phyloP scores from a whole-genome alignment of 2,888 invertebrate species.

The Nomada hirtipes region DNA sequence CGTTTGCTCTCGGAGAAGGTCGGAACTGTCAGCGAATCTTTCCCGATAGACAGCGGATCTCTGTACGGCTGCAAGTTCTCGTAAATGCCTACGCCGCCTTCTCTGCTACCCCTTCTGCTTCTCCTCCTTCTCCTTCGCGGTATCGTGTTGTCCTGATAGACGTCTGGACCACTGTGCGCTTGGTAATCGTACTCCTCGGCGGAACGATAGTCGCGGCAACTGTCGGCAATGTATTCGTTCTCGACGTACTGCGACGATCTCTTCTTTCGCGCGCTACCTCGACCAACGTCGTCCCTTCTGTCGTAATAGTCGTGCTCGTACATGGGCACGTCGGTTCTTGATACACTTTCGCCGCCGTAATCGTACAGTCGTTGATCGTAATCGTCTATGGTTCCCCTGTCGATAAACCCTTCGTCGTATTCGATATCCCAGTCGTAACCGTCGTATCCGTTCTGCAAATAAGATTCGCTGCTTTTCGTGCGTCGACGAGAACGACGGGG shows the following conservation, averaged over 20 bases:
- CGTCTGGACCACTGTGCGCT: constrained; percentile 46
- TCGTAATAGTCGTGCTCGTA: constrained; percentile 63
- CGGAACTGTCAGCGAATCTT: constrained; percentile 28
- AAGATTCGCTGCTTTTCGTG: constrained; percentile 78
- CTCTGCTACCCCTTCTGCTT: constrained; percentile 57
- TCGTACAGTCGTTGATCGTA: constrained; percentile 53
- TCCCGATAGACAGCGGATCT: neutral
- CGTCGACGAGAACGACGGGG: constrained; percentile 66
- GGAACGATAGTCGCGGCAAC: constrained; percentile 63
- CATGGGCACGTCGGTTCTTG: constrained; percentile 36
- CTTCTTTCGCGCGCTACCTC: constrained; percentile 33
- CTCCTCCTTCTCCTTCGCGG: constrained; percentile 64
- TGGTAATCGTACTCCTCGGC: constrained; percentile 62
- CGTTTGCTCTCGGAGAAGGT: constrained; percentile 68
- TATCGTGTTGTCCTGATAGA: constrained; percentile 50
- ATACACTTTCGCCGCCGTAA: constrained; percentile 45
- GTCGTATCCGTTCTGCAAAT: constrained; percentile 74
- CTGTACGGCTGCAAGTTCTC: constrained; percentile 70
- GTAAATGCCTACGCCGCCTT: constrained; percentile 59
- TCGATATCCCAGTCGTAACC: constrained; percentile 72
- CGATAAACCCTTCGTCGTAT: constrained; percentile 69
- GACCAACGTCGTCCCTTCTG: constrained; percentile 13
- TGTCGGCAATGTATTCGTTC: constrained; percentile 54
- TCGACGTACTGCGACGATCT: constrained; percentile 55
- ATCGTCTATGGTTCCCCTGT: constrained; percentile 61